phyloP scores from a whole-genome alignment of 2,888 invertebrate genomes.

The Selenia dentaria region DNA sequence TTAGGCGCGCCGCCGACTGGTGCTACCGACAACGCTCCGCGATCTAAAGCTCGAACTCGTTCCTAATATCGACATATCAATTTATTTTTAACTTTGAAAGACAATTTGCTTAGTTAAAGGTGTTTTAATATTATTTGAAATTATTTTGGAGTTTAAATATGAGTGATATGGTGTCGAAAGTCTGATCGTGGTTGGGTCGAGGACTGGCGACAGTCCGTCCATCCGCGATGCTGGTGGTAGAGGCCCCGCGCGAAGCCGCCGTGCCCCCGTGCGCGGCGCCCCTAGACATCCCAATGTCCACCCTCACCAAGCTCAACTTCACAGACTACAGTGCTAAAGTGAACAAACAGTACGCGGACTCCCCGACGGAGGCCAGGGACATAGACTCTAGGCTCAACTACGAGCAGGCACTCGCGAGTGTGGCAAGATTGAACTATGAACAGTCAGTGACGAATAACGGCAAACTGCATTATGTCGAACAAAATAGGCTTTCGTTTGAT shows the following conservation, averaged over 20 bases:
- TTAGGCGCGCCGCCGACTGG: slow-evolving; percentile 63
- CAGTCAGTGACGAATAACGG: slow-evolving; percentile 59
- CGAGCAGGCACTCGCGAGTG: slow-evolving; percentile 68
- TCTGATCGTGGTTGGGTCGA: slow-evolving; percentile 35
- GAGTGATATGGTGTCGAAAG: slow-evolving; percentile 63
- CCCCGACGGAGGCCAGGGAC: slow-evolving; percentile 59
- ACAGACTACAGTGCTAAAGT: slow-evolving; percentile 80
- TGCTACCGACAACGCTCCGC: slow-evolving; percentile 48
- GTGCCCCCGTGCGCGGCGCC: slow-evolving; percentile 82
- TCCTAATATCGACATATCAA: slow-evolving; percentile 36
- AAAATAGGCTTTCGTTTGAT: slow-evolving; percentile 68
- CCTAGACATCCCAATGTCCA: slow-evolving; percentile 74
- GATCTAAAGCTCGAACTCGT: slow-evolving; percentile 51
- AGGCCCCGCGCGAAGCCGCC: slow-evolving; percentile 90
- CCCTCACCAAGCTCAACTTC: slow-evolving; percentile 73
- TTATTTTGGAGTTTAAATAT: no score
- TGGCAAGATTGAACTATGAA: slow-evolving; percentile 68
- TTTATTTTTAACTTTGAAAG: slow-evolving; percentile 29
- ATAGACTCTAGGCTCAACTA: slow-evolving; percentile 62
- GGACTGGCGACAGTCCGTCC: slow-evolving; percentile 65
- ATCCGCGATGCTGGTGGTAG: slow-evolving; percentile 90
- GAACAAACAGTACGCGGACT: slow-evolving; percentile 63
- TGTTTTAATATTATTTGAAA: no score
- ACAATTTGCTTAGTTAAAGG: not conserved
- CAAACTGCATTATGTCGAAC: slow-evolving; percentile 69